Base-by-base conservation (phyloP, 2,888 invertebrate species). In the Acanthopleura granulata region DNA sequence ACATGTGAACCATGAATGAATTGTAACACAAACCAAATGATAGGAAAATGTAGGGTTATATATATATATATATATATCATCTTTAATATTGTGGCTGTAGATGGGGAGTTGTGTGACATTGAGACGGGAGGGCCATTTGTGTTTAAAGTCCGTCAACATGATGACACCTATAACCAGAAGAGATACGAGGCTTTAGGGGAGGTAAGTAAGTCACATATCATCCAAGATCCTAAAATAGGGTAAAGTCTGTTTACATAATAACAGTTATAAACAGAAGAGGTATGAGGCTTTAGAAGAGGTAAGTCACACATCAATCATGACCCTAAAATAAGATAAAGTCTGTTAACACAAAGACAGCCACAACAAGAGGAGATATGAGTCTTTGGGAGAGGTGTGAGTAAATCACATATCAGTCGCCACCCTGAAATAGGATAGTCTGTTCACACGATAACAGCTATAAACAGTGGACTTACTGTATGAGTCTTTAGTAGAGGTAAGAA, bases 281-380 rank as follows among this genome's bases (percentile, higher is more conserved):
- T 95, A 95, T 85, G 95, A 95, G 85, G 93, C 93, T 40, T 87
- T 95, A 3, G 95, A 95, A 12, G 93, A 93, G 85, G 94, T 93
- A 77, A 79, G 14, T 25, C 22, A 25, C 49, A 62, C 75, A 50
- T 57, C 15, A 62, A 18, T 62, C 14, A 12, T 22, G n/a, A n/a
- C 22, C 62, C 14, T 62, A 51, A 15, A 51, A 14, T 18, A 51
- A 15, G 14, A 51, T 82, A 92, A 93, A 74, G 91, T 94, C n/a
- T 93, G 92, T 79, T n/a, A 12, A 12, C 14, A 62, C 22, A 91
- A 92, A 57, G 92, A 94, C 81, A 92, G 92, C 76, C 93, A 93
- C 80, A 95, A 95, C 86, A 95, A 95, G 86, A 92, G 92, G 70
- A 93, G 93, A 81, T 95, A 95, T 85, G 95, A 95, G 85, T 92